Evolutionary conservation across 2,113 vertebrate species (phyloP).

Genomic region (Leptobrachium leishanense): DNA sequence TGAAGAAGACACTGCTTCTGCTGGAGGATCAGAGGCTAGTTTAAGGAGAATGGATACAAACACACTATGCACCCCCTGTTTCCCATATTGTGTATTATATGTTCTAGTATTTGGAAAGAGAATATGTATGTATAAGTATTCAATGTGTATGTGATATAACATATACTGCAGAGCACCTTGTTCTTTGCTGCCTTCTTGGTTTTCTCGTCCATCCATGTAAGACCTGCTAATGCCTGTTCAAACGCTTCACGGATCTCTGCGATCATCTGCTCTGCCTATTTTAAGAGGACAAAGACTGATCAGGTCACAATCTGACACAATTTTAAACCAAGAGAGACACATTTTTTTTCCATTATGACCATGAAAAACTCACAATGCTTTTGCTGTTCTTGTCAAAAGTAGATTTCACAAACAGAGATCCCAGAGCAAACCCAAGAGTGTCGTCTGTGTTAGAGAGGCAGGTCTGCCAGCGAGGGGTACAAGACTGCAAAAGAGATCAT

Average conservation of each 20-base stretch:
- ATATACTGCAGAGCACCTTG: constrained; percentile 71
- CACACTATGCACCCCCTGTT: no score
- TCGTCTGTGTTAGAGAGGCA: constrained; percentile 95
- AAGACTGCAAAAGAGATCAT: constrained; percentile 74
- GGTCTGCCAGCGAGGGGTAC: constrained; percentile 94
- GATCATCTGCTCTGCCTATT: constrained; percentile 94
- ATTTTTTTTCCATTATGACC: no score
- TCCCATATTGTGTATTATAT: no score
- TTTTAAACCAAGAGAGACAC: no score
- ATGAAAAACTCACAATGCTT: constrained; percentile 77
- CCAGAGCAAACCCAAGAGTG: constrained; percentile 91
- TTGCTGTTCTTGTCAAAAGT: constrained; percentile 96
- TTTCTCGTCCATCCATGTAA: constrained; percentile 91
- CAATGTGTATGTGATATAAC: background rate
- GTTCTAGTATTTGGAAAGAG: no score
- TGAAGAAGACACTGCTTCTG: no score
- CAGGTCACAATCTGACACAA: no score
- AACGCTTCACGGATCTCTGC: constrained; percentile 86
- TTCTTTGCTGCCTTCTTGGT: constrained; percentile 89
- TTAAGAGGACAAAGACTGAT: background rate
- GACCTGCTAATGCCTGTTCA: constrained; percentile 77
- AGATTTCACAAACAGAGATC: constrained; percentile 93
- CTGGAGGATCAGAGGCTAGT: no score
- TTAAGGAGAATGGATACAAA: no score
- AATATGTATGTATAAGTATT: background rate